Base-by-base conservation (phyloP, 2,888 invertebrate species). In the Hemistola chrysoprasaria region DNA sequence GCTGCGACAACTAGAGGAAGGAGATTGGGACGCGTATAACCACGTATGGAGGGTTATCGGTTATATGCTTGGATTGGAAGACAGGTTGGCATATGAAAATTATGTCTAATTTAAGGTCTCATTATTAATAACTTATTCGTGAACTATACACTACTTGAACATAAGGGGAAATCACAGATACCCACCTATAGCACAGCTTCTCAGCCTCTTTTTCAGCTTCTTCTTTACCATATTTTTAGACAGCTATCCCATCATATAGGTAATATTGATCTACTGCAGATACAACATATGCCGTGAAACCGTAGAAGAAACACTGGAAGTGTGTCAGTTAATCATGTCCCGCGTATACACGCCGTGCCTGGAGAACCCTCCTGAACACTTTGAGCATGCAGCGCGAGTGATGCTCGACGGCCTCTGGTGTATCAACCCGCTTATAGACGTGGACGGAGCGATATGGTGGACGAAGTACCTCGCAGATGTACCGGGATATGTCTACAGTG, bases 1-100 rank as follows among this genome's bases (percentile, higher is more conserved):
- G 0, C 81, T 97, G 7, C 72, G 89, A 5, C 89, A 91, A 46
- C 77, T 90, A 1, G 90, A 85, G 6, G 75, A 86, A 0, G 92
- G 90, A 26, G 94, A 95, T 47, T 87, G 95, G 62, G 93, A 94
- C 33, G 94, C 92, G 1, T 94, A 95, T 47, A 83, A 95, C 3
- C 96, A 97, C 72, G 91, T 95, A 65, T 97, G 97, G 97, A 91
- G 93, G 47, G 93, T 95, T 0, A 87, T 97, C 28, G 97, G 96
- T 0, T 90, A 93, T 64, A 81, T 95, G 69, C 87, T 97, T 50
- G 98, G 98, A 1, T 92, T 97, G 44, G 92, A 95, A 53, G 96
- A 97, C 57, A 92, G 90, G 93, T 94, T 56, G 69, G 71, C 62
- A n/a, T 41, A 5, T 21, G 21, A 20, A 16, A 3, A 21, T 11